A percentile compares a stretch with the other conserved stretches of the same genome.
Conservation (phyloP, 2,797 vertebrate species). For the Alfaro cultratus region DNA sequence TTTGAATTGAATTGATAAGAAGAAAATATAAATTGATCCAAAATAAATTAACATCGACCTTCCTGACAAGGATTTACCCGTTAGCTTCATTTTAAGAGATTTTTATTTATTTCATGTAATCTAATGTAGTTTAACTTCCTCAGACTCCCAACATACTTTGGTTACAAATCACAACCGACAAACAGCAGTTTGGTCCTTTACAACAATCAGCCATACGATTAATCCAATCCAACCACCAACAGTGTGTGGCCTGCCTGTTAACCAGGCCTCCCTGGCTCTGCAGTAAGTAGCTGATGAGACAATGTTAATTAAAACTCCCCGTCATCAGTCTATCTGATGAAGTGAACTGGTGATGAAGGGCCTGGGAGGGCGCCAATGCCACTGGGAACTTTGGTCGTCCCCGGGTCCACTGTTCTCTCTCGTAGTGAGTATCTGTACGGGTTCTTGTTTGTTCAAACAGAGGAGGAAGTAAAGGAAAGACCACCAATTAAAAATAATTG, state of each 20-base stretch:
- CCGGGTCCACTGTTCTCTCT: conserved; percentile 24
- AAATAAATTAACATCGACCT: background rate
- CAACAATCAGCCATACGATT: background rate
- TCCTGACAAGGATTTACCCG: background rate
- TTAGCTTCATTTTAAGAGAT: background rate
- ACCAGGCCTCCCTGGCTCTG: conserved; percentile 40
- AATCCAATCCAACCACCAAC: conserved; percentile 1
- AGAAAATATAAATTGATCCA: background rate
- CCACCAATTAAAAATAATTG: conserved; percentile 80
- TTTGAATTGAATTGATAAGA: background rate
- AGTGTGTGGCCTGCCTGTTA: conserved; percentile 63
- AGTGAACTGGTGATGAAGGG: conserved; percentile 34
- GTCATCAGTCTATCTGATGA: conserved; percentile 73
- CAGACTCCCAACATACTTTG: background rate
- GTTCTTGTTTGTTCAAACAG: conserved; percentile 49
- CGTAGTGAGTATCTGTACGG: conserved; percentile 19
- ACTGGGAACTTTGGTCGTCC: conserved; percentile 51
- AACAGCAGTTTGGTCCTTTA: background rate
- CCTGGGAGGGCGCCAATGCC: conserved; percentile 41
- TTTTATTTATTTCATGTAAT: background rate
- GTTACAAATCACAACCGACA: background rate
- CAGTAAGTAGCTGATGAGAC: conserved; percentile 56
- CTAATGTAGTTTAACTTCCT: background rate
- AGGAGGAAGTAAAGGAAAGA: conserved; percentile 64
- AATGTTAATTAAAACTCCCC: conserved; percentile 73